A percentile compares a stretch with the other conserved stretches of the same genome.
Evolutionary conservation across 2,888 invertebrate genomes (phyloP).

Genomic region (Lepas anatifera): DNA sequence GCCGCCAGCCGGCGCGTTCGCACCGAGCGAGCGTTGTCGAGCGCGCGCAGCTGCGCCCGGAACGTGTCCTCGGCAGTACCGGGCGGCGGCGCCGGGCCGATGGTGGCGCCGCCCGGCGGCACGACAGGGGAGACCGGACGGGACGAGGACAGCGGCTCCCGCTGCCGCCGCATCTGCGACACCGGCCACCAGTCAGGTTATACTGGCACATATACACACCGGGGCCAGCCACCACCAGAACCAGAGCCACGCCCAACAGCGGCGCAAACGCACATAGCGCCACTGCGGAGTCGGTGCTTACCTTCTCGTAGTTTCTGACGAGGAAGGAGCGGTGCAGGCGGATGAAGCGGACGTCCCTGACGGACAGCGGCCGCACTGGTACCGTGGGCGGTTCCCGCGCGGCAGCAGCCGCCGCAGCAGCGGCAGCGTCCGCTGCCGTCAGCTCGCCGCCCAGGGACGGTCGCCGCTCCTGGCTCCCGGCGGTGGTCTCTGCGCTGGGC

Average conservation of each 20-base stretch:
- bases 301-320: slow-evolving; percentile 73
- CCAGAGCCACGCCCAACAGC: no score
- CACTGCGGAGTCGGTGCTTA: slow-evolving; percentile 38
- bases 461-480: slow-evolving; percentile 27
- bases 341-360: slow-evolving; percentile 65
- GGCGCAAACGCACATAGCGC: slow-evolving; percentile 21
- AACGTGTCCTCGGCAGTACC: slow-evolving; percentile 38
- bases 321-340: slow-evolving; percentile 73
- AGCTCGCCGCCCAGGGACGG: slow-evolving; percentile 16
- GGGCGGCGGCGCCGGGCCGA: not conserved
- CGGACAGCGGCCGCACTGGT: slow-evolving; percentile 59
- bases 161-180: slow-evolving; percentile 17
- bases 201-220: no score
- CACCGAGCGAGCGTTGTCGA: slow-evolving; percentile 52
- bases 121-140: not conserved
- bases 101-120: slow-evolving; percentile 17
- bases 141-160: slow-evolving; percentile 21
- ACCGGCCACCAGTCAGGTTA: no score
- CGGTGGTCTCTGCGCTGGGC: slow-evolving; percentile 28
- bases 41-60: slow-evolving; percentile 44
- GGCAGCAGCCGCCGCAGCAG: no score
- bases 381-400: slow-evolving; percentile 32
- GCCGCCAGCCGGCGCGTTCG: slow-evolving; percentile 57
- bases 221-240: no score
- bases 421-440: slow-evolving; percentile 25